These are phyloP conservation scores for Xanthorhoe spadicearia DNA, from an alignment of 2,888 invertebrate species.

Conservation along the genomic window DNA sequence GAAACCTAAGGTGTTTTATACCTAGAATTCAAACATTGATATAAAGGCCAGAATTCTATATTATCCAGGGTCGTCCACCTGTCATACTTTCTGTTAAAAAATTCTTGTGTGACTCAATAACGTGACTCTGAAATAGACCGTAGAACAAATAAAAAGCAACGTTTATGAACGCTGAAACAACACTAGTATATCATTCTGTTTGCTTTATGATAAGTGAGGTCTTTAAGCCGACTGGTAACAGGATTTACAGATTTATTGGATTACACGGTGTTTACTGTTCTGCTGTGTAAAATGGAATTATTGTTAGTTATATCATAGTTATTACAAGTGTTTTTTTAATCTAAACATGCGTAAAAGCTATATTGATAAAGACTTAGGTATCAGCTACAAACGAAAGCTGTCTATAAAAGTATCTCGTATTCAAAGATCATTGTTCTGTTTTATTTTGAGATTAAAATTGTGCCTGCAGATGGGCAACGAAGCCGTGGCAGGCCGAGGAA, in stretches of 20 bases:
- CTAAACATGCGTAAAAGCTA: not conserved
- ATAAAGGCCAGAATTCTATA: constrained; percentile 15
- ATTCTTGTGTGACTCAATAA: constrained; percentile 28
- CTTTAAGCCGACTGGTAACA: constrained; percentile 41
- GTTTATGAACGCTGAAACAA: constrained; percentile 41
- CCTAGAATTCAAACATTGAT: constrained; percentile 3
- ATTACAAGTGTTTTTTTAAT: constrained; percentile 5
- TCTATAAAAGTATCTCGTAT: too few relatives aligned
- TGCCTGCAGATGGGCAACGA: too few relatives aligned
- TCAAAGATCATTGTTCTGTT: too few relatives aligned
- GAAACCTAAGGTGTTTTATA: too few relatives aligned
- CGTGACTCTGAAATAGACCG: constrained; percentile 34
- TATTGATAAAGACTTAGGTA: not conserved
- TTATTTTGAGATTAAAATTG: not conserved
- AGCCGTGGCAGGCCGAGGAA: too few relatives aligned
- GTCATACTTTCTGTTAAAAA: constrained; percentile 28
- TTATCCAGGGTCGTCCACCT: constrained; percentile 18
- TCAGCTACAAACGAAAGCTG: not conserved
- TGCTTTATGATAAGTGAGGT: constrained; percentile 45
- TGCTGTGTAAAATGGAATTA: constrained; percentile 39
- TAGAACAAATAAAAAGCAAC: constrained; percentile 38
- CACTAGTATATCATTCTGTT: constrained; percentile 39
- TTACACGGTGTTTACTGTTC: constrained; percentile 37
- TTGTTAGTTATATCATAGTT: constrained; percentile 34
- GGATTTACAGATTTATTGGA: constrained; percentile 44